Conservation (phyloP, 2,113 vertebrate genomes). For the Theropithecus gelada region DNA sequence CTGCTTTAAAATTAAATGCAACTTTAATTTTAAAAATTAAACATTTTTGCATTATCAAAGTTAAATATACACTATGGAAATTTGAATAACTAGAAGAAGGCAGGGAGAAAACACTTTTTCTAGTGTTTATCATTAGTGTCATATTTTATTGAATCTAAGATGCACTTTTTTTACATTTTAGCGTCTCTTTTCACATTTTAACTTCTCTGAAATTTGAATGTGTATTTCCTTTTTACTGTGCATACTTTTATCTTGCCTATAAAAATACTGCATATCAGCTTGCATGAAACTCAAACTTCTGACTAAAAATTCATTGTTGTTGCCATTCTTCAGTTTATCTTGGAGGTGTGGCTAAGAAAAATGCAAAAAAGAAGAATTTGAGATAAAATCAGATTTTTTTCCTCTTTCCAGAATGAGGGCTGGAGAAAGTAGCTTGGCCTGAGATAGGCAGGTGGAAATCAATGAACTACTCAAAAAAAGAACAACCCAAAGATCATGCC, state of each 20-base stretch:
- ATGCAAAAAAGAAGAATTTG: not conserved
- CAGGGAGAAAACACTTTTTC: not conserved
- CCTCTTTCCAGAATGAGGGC: not conserved
- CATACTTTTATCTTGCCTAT: not conserved
- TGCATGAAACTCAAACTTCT: not conserved
- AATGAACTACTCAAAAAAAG: not conserved
- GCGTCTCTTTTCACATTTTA: constrained; percentile 4
- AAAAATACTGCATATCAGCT: not conserved
- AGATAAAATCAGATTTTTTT: not conserved
- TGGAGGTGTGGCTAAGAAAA: not conserved
- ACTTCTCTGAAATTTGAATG: not conserved
- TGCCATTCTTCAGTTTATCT: not conserved
- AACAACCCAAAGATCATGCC: not conserved
- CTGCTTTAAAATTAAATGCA: constrained; percentile 5
- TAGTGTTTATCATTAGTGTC: not conserved
- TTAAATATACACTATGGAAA: not conserved
- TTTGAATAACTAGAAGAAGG: constrained; percentile 9
- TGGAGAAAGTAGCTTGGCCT: not conserved
- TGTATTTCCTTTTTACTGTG: not conserved
- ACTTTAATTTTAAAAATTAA: constrained; percentile 16
- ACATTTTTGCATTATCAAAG: not conserved
- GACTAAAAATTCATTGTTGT: not conserved
- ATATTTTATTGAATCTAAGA: not conserved
- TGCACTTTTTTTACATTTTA: not conserved
- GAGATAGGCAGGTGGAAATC: not conserved